Base-by-base conservation (phyloP, 2,797 vertebrate species). In the Myotis pilosus region DNA sequence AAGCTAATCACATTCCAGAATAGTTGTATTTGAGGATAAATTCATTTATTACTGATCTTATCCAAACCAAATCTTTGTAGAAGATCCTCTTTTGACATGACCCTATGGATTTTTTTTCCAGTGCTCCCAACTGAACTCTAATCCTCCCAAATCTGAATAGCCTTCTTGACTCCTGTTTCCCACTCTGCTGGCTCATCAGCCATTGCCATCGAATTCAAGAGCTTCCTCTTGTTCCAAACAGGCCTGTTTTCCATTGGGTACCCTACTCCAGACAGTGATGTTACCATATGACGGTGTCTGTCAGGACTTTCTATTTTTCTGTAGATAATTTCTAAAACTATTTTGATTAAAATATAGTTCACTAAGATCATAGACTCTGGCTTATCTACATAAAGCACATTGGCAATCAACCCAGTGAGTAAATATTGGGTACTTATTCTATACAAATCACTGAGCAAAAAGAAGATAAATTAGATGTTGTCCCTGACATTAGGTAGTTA, bases 1-100 rank as follows among this genome's bases (percentile, higher is more conserved):
- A 92, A 87, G 88, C 83, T 97, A 97, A 98, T 97, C 95, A 92
- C 92, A 94, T 97, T 76, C 92, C 92, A 95, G 76, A 94, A 92
- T 96, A 93, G 96, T 96, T 92, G 95, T 93, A 87, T 94, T 85
- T 74, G n/a, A 47, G 60, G 78, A 88, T 96, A 38, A 82, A 91
- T 97, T 94, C 97, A 96, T 97, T 97, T 97, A 78, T 51, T 84
- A 51, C 49, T 94, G 66, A 93, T 97, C 75, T 78, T 82, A 93
- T 96, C 94, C 83, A 94, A 96, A 89, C 53, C 22, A 15, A 87
- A 96, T 96, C 81, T 95, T 90, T 78, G 51, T 87, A 89, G 8
- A 84, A 80, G 83, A 36, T 44, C 4, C 2, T 71, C 47, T 74
- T 96, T 95, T 89, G 79, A 55, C 62, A 53, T 17, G 33, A 84